Evolutionary conservation across 2,113 vertebrate species (phyloP), one percentile per base, ranked within the genome.

Genomic region (Serinus canaria): DNA sequence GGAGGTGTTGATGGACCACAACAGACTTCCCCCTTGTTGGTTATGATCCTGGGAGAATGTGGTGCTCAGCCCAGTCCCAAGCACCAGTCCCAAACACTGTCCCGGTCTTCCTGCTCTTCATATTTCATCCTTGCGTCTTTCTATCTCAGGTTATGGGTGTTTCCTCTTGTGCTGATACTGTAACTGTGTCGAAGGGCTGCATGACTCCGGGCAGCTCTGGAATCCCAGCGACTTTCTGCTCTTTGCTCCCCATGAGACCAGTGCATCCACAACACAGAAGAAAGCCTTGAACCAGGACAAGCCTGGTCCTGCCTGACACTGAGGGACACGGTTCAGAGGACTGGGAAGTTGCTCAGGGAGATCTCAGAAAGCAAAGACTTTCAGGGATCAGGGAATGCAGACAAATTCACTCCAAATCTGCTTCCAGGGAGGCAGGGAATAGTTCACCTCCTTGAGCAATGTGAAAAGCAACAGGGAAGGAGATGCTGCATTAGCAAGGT

Each of bases 291-390:
- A 13, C 21, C 22, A 1, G 25, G 41, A 62, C 90, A 94, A 88
- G 92, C 52, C 92, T 74, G 47, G 64, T 95, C 96, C 73, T 96
- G 94, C 68, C 93, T 67, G 24, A 46, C n/a, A 10, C 37, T 73
- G 49, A 56, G 20, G 11, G 18, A 62, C 63, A 9, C 25, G 31
- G 85, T 85, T 44, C 67, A 78, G 77, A 60, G 25, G 13, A 39
- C 47, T 55, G 56, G 11, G 37, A 63, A 87, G 63, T 87, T 94
- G 87, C 78, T 88, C 87, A 55, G 89, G 90, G 91, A 77, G 85
- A 94, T 79, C 19, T 19, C 60, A 78, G 43, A 75, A 88, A 81
- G 68, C 52, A 92, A 93, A 95, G 28, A 67, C 83, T 44, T 31
- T 13, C 31, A 18, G 28, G 35, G 46, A 77, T 70, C 35, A 13